Evolutionary conservation across 2,797 vertebrate species (phyloP).

Genomic region (Phataginus tricuspis): DNA sequence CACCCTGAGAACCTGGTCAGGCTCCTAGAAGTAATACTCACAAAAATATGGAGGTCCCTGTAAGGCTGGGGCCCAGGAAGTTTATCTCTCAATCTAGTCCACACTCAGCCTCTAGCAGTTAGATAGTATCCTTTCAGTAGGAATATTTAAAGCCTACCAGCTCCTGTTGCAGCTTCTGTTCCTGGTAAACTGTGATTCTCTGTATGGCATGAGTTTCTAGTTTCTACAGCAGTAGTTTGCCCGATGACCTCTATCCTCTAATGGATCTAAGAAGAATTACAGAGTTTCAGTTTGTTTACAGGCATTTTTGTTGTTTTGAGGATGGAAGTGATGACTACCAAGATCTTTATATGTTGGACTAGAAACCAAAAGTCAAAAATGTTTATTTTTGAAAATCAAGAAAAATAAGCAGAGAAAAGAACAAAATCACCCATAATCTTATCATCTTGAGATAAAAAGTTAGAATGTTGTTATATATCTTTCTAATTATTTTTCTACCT

Average conservation of each 20-base stretch:
- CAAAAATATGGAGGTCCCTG: background rate
- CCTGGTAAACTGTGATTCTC: background rate
- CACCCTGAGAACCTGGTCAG: background rate
- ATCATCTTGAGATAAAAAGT: background rate
- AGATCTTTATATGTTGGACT: background rate
- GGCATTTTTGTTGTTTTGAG: background rate
- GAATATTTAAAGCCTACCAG: background rate
- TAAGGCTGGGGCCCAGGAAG: background rate
- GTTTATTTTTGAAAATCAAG: background rate
- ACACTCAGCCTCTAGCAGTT: background rate
- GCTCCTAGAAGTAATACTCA: background rate
- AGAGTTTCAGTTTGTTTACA: background rate
- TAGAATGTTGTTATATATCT: background rate
- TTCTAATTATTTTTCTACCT: constrained; percentile 3
- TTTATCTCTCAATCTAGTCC: background rate
- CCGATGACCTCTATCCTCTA: background rate
- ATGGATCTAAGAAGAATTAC: background rate
- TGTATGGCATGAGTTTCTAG: background rate
- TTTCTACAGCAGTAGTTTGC: background rate
- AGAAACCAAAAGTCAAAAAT: background rate
- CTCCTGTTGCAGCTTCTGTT: background rate
- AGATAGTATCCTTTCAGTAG: background rate
- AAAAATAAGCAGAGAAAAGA: background rate
- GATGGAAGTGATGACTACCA: background rate
- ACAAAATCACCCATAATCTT: background rate